phyloP scores from a whole-genome alignment of 2,888 invertebrate genomes.

The Epirrhoe tristata region DNA sequence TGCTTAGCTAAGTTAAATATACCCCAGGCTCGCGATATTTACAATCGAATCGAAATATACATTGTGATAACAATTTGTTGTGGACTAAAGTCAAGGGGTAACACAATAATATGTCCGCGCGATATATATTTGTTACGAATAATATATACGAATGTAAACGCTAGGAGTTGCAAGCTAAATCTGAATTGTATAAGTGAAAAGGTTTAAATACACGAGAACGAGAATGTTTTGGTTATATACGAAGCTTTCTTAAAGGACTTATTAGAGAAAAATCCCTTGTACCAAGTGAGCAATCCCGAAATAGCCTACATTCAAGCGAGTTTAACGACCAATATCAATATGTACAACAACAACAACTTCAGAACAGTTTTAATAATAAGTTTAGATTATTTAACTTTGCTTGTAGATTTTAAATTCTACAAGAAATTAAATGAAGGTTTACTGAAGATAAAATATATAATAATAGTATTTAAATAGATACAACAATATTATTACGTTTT shows the following conservation, averaged over 20 bases:
- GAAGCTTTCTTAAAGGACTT: conserved; percentile 81
- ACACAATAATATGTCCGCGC: conserved; percentile 40
- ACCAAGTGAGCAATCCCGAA: conserved; percentile 81
- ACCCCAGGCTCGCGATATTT: conserved; percentile 69
- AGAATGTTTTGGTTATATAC: conserved; percentile 71
- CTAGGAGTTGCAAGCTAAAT: conserved; percentile 81
- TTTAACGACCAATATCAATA: conserved; percentile 76
- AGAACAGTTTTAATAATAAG: conserved; percentile 56
- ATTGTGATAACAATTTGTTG: conserved; percentile 59
- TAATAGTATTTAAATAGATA: conserved; percentile 15
- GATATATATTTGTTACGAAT: conserved; percentile 42
- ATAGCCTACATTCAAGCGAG: conserved; percentile 79
- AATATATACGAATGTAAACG: conserved; percentile 61
- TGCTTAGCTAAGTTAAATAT: conserved; percentile 73
- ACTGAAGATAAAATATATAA: conserved; percentile 9
- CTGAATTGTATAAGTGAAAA: conserved; percentile 72
- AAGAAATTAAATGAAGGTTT: conserved; percentile 24
- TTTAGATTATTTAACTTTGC: conserved; percentile 32
- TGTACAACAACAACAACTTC: conserved; percentile 75
- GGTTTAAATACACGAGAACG: conserved; percentile 68
- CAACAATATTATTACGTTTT: conserved; percentile 10
- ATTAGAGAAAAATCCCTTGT: conserved; percentile 79
- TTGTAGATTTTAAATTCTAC: conserved; percentile 22
- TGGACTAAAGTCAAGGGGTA: conserved; percentile 65
- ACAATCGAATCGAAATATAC: conserved; percentile 66